Conservation (phyloP, 2,113 vertebrate genomes). For the Tylochromis polylepis region DNA sequence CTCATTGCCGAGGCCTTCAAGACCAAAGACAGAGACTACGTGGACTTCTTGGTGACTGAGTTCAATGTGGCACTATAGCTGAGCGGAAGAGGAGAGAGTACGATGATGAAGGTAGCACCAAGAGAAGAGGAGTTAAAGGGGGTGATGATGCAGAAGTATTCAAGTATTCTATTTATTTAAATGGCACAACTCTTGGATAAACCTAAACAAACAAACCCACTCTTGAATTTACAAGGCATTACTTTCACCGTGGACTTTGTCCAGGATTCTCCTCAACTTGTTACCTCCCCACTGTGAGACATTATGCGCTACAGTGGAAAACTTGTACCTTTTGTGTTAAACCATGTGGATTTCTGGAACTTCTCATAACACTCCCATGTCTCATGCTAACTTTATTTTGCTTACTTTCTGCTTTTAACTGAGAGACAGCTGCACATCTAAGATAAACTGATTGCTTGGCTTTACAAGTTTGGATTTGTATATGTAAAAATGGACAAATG, state of each 20-base stretch:
- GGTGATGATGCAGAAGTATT: neutral
- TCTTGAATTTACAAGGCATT: neutral
- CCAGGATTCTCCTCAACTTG: slow-evolving; percentile 37
- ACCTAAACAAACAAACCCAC: neutral
- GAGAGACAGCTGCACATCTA: slow-evolving; percentile 19
- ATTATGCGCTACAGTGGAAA: slow-evolving; percentile 38
- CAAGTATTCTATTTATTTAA: slow-evolving; percentile 4
- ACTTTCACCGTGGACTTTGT: slow-evolving; percentile 20
- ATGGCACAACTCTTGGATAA: slow-evolving; percentile 49
- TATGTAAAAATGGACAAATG: slow-evolving; percentile 65
- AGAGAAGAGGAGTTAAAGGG: neutral
- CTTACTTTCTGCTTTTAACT: neutral
- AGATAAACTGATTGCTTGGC: slow-evolving; percentile 14
- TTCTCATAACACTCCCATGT: neutral
- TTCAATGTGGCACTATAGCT: slow-evolving; percentile 92
- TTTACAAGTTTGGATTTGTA: slow-evolving; percentile 45
- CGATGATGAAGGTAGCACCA: neutral
- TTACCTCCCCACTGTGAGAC: slow-evolving; percentile 62
- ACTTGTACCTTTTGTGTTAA: neutral
- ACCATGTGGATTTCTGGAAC: slow-evolving; percentile 7
- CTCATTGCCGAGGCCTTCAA: slow-evolving; percentile 97
- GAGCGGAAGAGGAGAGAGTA: neutral
- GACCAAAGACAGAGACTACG: slow-evolving; percentile 88
- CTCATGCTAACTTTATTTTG: neutral
- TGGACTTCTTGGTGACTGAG: slow-evolving; percentile 96